Base-by-base conservation (phyloP, 2,888 invertebrate species). In the Alsophila aescularia region DNA sequence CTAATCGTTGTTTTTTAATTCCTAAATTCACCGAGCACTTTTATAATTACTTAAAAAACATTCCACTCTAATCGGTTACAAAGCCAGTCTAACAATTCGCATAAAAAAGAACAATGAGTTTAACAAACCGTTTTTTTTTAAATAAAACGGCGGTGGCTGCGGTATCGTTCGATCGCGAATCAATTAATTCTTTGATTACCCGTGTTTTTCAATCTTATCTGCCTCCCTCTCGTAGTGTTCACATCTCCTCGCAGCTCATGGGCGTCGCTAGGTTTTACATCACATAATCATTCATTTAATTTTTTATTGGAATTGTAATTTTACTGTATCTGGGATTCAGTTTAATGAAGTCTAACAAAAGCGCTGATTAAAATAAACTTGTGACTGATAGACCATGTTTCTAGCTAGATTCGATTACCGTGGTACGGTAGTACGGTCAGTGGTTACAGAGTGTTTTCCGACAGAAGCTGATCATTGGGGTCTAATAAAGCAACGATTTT, bases 171-270 rank as follows among this genome's bases (percentile, higher is more conserved):
- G 55, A 60, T 66, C 69, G 51, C 67, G 68, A 70, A 75, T 76
- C 78, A 75, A 77, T 79, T 77, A 77, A 78, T 77, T 77, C 75
- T 70, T 70, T 72, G 71, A 77, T 73, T 77, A 72, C 73, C 67
- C 60, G 68, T 67, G 72, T 73, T 73, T 72, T 70, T 61, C 65
- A 64, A 67, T 72, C 42, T 52, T 54, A 57, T 50, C 69, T 54
- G 48, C 42, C 49, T 35, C 39, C 16, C 37, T 9, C 35, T 34
- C 14, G 34, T 16, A 16, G 18, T 34, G 27, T 24, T 15, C 16
- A 29, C 29, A 10, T 40, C 37, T 31, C 32, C 34, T n/a, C 12
- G n/a, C 24, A 34, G 13, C 10, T 15, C 8, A n/a, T 1, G 37
- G 14, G 34, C 36, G 32, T 29, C 24, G 9, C 10, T 13, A 52